These are phyloP conservation scores for Semicossyphus pulcher DNA, from an alignment of 2,113 vertebrate species.

Conservation along the genomic window DNA sequence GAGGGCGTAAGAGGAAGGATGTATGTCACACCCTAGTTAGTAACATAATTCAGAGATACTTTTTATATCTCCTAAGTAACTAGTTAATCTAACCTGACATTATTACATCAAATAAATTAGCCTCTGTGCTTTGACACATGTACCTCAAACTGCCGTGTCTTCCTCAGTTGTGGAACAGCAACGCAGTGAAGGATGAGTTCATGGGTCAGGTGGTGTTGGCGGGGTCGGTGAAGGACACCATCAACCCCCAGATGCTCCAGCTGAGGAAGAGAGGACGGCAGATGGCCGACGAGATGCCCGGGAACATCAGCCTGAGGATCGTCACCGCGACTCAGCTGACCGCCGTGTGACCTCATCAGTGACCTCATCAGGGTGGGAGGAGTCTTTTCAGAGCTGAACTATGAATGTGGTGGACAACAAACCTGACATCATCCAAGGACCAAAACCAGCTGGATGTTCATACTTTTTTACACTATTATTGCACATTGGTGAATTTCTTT, in stretches of 20 bases:
- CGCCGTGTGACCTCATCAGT: constrained; percentile 82
- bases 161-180: constrained; percentile 91
- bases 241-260: constrained; percentile 82
- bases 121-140: no score
- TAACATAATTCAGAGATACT: no score
- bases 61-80: no score
- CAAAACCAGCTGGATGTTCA: not conserved
- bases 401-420: no score
- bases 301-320: constrained; percentile 85
- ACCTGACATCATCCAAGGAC: not conserved
- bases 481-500: not conserved
- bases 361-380: not conserved
- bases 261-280: constrained; percentile 82
- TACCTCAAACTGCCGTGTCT: not conserved
- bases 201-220: constrained; percentile 90
- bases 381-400: not conserved
- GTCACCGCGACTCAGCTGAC: constrained; percentile 87
- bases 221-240: constrained; percentile 80
- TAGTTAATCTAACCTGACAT: no score
- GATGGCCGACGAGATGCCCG: constrained; percentile 85
- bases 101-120: no score
- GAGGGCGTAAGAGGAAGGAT: no score
- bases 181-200: constrained; percentile 85
- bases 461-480: not conserved
- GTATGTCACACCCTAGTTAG: not conserved